Evolutionary conservation across 2,113 vertebrate species (phyloP).

Genomic region (Calyptomena viridis): DNA sequence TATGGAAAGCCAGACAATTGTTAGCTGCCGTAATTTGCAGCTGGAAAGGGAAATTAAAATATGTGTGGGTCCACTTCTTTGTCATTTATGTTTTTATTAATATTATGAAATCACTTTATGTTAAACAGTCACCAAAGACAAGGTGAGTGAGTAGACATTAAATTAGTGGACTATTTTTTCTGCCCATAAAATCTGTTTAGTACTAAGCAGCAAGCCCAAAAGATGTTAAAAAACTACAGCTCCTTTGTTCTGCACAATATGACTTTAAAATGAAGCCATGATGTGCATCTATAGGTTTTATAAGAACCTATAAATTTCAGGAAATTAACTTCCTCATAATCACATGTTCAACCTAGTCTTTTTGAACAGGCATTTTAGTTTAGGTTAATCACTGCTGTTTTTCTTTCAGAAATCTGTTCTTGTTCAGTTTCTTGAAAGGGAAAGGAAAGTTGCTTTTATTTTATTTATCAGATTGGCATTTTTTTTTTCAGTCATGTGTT

Average conservation of each 20-base stretch:
- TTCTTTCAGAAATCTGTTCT: background rate
- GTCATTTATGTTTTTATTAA: background rate
- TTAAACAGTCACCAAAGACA: background rate
- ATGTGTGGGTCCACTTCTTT: background rate
- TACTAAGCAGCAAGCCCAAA: constrained; percentile 1
- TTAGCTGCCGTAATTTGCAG: background rate
- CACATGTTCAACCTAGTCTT: background rate
- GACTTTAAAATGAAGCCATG: constrained; percentile 43
- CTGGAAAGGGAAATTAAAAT: background rate
- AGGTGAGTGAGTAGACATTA: background rate
- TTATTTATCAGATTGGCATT: background rate
- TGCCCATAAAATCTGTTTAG: constrained; percentile 29
- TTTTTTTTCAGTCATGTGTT: background rate
- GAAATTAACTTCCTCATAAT: constrained; percentile 62
- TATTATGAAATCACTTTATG: background rate
- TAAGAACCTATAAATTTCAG: constrained; percentile 55
- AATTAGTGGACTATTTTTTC: background rate
- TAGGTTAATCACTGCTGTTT: constrained; percentile 22
- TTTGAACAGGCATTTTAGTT: constrained; percentile 11
- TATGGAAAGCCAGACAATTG: background rate
- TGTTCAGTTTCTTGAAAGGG: background rate
- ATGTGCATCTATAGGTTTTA: constrained; percentile 55
- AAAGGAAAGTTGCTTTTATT: background rate
- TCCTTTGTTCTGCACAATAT: constrained; percentile 1
- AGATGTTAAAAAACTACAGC: background rate